Percentiles rank a stretch among this genome's conserved stretches.
Conservation (phyloP, 2,797 vertebrate species). For the Pristis pectinata region DNA sequence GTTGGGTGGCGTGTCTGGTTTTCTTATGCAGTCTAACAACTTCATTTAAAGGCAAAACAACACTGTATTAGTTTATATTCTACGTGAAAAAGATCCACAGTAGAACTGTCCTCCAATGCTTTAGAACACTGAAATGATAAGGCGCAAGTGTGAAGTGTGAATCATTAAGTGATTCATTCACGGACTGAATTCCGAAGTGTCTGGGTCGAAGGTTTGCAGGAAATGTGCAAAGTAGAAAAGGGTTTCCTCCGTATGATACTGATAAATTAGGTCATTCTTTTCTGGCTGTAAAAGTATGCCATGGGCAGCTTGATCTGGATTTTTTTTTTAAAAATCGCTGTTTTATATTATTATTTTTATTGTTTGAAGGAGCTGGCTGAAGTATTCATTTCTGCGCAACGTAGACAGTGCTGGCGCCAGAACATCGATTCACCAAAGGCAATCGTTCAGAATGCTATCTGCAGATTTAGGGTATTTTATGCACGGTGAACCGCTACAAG, state of each 20-base stretch:
- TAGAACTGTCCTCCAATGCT: background rate
- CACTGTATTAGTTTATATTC: background rate
- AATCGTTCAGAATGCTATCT: background rate
- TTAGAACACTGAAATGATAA: background rate
- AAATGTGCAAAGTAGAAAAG: background rate
- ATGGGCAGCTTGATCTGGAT: background rate
- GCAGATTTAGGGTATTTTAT: background rate
- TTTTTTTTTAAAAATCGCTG: background rate
- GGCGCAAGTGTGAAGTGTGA: background rate
- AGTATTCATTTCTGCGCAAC: background rate
- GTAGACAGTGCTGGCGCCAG: background rate
- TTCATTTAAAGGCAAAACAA: background rate
- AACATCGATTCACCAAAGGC: background rate
- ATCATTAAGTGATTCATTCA: background rate
- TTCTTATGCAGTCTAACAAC: background rate
- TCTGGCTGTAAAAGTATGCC: no score
- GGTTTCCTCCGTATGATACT: background rate
- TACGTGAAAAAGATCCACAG: background rate
- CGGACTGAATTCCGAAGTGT: slow-evolving; percentile 16
- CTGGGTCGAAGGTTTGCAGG: background rate
- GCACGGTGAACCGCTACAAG: background rate
- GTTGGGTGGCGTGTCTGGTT: background rate
- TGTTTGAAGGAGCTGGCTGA: background rate
- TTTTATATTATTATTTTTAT: background rate
- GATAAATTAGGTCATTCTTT: slow-evolving; percentile 27